Base-by-base conservation (phyloP, 2,888 invertebrate genomes). In the Eilema depressum region DNA sequence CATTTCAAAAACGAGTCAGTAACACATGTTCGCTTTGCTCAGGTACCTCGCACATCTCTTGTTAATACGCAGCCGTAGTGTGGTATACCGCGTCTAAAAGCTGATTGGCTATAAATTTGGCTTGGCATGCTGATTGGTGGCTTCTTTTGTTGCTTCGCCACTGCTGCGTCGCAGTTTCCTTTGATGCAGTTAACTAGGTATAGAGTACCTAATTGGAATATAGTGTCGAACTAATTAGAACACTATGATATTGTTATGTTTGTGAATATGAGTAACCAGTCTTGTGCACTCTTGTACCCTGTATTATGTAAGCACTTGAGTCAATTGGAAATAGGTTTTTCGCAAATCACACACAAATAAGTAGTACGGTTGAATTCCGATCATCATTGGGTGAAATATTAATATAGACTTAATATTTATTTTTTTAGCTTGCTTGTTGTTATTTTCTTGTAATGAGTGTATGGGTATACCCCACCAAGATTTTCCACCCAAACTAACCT, bases 51-150 rank as follows among this genome's bases (percentile, higher is more conserved):
- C 14, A 3, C 17, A 41, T 41, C 41, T 41, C 17, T 41, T 17
- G 3, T 14, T 1, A 17, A 41, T 17, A 41, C 17, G 41, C 41
- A 41, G 11, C 41, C 3, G 14, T 41, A 88, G 87, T 84, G 81
- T 80, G 80, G 68, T 77, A 66, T 74, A 82, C 79, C 84, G 79
- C 82, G 78, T 83, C 82, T 76, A 77, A 73, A 79, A 81, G 79
- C 84, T 90, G 91, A 92, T 92, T 91, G 90, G 91, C 91, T 91
- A 86, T 90, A 91, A 89, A 91, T 89, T 83, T 78, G 78, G 78
- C 80, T 69, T 73, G 77, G 69, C 68, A 47, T 83, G 80, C 81
- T 91, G 91, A 92, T 92, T 91, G 89, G 89, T 85, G 80, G 82
- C 78, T 81, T 83, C 82, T 84, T 86, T 86, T 86, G 86, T 85